phyloP scores from a whole-genome alignment of 2,888 invertebrate genomes.

The Agrochola lota region DNA sequence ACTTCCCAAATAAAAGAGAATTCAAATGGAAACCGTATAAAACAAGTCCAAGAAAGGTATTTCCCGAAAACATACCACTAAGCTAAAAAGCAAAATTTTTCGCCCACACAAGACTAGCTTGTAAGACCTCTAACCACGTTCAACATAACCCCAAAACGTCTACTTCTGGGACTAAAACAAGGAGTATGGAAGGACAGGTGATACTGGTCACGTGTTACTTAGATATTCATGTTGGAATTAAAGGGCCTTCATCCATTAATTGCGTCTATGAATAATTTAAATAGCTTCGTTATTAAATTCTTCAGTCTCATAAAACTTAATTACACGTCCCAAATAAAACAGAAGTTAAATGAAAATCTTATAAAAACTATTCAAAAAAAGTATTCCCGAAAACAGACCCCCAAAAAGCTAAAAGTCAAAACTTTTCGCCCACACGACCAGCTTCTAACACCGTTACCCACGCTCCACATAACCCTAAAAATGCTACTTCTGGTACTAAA shows the following conservation, averaged over 20 bases:
- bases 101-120: slow-evolving; percentile 20
- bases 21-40: not conserved
- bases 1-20: slow-evolving; percentile 8
- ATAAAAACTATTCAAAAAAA: slow-evolving; percentile 7
- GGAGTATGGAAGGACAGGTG: slow-evolving; percentile 24
- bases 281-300: too few relatives aligned
- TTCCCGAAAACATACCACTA: slow-evolving; percentile 33
- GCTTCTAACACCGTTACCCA: slow-evolving; percentile 9
- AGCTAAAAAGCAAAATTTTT: slow-evolving; percentile 40
- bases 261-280: slow-evolving; percentile 74
- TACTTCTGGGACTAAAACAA: not conserved
- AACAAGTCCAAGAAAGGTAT: slow-evolving; percentile 20
- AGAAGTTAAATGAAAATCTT: slow-evolving; percentile 3
- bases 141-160: not conserved
- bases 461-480: not conserved
- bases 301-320: not conserved
- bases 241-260: slow-evolving; percentile 76
- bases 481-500: not conserved
- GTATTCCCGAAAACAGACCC: slow-evolving; percentile 39
- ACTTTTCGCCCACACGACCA: slow-evolving; percentile 38
- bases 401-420: slow-evolving; percentile 28
- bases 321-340: slow-evolving; percentile 8
- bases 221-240: slow-evolving; percentile 71
- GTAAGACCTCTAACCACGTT: slow-evolving; percentile 8
- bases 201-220: slow-evolving; percentile 57